Evolutionary conservation across 2,797 vertebrate genomes (phyloP).

Genomic region (Spea hammondii): DNA sequence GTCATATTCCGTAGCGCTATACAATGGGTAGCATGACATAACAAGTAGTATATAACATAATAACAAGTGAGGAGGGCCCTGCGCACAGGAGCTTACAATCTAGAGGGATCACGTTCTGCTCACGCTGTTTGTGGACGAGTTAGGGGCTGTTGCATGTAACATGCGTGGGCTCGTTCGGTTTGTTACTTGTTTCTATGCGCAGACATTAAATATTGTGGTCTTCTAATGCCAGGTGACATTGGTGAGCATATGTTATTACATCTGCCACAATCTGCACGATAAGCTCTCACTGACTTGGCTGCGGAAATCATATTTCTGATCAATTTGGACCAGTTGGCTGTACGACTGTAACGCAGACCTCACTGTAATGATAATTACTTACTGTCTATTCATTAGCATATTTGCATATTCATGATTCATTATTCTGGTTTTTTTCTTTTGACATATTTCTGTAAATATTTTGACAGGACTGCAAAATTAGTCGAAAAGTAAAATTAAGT

Average conservation of each 20-base stretch:
- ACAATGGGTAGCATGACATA: too few relatives aligned
- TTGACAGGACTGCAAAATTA: slow-evolving; percentile 32
- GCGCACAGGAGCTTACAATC: too few relatives aligned
- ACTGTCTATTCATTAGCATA: slow-evolving; percentile 32
- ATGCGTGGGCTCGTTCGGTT: too few relatives aligned
- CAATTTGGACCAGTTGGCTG: slow-evolving; percentile 23
- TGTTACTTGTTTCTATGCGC: too few relatives aligned
- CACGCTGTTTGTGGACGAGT: too few relatives aligned
- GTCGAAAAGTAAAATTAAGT: not conserved
- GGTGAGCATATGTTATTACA: slow-evolving; percentile 16
- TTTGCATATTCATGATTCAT: slow-evolving; percentile 42
- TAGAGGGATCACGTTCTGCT: too few relatives aligned
- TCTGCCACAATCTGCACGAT: slow-evolving; percentile 19
- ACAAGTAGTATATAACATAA: too few relatives aligned
- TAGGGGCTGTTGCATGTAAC: too few relatives aligned
- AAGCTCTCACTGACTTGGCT: slow-evolving; percentile 18
- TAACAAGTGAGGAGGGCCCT: too few relatives aligned
- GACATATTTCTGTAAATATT: slow-evolving; percentile 42
- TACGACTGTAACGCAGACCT: slow-evolving; percentile 15
- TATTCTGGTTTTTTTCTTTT: slow-evolving; percentile 15
- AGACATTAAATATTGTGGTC: slow-evolving; percentile 4
- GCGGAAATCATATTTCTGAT: not conserved
- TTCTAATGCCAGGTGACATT: not conserved
- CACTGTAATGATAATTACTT: slow-evolving; percentile 19
- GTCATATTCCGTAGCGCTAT: too few relatives aligned